phyloP scores from a whole-genome alignment of 2,888 invertebrate species.

The Galerucella calmariensis region DNA sequence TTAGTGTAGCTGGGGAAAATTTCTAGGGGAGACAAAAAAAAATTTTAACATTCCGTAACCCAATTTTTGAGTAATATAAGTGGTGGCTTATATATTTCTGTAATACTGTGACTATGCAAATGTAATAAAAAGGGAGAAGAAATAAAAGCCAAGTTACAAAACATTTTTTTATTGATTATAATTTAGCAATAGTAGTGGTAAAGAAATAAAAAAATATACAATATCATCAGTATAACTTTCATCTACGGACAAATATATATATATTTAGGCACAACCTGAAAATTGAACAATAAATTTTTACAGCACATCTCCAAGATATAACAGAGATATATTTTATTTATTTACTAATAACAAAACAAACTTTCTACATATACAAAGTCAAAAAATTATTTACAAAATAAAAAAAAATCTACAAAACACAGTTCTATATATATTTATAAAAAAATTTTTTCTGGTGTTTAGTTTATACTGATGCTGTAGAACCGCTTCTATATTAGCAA shows the following conservation, averaged over 20 bases:
- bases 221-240: slow-evolving; percentile 37
- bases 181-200: slow-evolving; percentile 37
- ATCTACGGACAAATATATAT: slow-evolving; percentile 32
- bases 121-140: neutral
- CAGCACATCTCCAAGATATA: slow-evolving; percentile 27
- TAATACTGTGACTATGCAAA: no score
- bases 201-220: slow-evolving; percentile 45
- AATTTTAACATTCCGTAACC: no score
- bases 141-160: slow-evolving; percentile 25
- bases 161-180: slow-evolving; percentile 38
- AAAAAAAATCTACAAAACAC: neutral
- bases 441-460: no score
- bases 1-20: no score
- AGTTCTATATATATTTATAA: neutral
- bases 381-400: neutral
- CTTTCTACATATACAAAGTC: neutral
- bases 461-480: no score
- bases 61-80: no score
- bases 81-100: no score
- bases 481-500: no score
- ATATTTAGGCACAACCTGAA: slow-evolving; percentile 43
- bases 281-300: slow-evolving; percentile 29
- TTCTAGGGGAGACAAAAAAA: no score
- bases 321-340: slow-evolving; percentile 4
- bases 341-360: slow-evolving; percentile 1